Base-by-base conservation (phyloP, 2,797 vertebrate species). In the Sternarchorhynchus goeldii region DNA sequence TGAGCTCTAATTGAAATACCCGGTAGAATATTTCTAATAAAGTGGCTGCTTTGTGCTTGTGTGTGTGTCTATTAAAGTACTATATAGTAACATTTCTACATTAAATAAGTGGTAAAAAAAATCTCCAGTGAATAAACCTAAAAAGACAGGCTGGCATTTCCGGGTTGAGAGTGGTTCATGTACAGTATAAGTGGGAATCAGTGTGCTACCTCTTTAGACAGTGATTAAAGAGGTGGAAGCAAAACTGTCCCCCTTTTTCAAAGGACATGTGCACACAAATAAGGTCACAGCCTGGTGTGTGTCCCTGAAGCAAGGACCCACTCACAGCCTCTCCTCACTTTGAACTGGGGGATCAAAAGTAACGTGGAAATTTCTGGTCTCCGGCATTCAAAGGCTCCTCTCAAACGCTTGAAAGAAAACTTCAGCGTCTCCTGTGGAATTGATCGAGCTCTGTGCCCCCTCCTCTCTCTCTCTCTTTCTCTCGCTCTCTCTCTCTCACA, bases 311-410 rank as follows among this genome's bases (percentile, higher is more conserved):
- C 81, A 68, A 65, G 73, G 83, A 76, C 80, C 81, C 85, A 83
- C 82, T 83, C 75, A 76, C 77, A 78, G 75, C 82, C 79, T 75
- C 67, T 71, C 64, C 76, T 73, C 29, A 92, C 93, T 94, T 93
- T 94, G 92, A 93, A 93, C 91, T 86, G 88, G 87, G 62, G 81
- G 91, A 94, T 94, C 93, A 94, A 94, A 94, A 92, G 91, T 91
- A 90, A 90, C 88, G 88, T 84, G 89, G 88, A 92, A 88, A 89
- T 91, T 91, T 92, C 92, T 88, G 89, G 90, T 93, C 89, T 90
- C 87, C 80, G 41, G 85, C 86, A 88, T 89, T 92, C 91, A 92
- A 91, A 93, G 90, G 90, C 86, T 88, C 87, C 71, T 84, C 88
- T 87, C 85, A 87, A 91, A 88, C 82, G 85, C 90, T 92, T 93